phyloP scores from a whole-genome alignment of 2,888 invertebrate genomes.

The Smittia sp. region DNA sequence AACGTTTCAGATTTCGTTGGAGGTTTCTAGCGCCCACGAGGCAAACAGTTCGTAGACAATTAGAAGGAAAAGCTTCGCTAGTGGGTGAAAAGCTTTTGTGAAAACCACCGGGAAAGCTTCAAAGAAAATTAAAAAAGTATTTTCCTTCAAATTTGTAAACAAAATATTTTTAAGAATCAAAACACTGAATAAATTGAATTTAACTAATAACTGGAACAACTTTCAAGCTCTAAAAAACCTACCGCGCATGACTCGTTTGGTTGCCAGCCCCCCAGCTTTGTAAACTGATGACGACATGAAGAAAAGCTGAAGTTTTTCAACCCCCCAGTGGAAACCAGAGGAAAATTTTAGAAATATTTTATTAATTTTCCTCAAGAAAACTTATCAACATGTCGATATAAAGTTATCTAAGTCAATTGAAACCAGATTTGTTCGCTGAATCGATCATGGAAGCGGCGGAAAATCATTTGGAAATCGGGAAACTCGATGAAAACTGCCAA shows the following conservation, averaged over 20 bases:
- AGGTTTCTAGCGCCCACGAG: too few relatives aligned
- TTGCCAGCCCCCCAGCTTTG: neutral
- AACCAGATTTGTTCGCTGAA: neutral
- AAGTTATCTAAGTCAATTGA: constrained; percentile 1
- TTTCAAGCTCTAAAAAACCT: too few relatives aligned
- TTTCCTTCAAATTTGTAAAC: too few relatives aligned
- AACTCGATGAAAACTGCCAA: neutral
- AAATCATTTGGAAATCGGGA: constrained; percentile 9
- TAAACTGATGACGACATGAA: constrained; percentile 16
- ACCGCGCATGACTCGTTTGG: neutral
- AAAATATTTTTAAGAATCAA: too few relatives aligned
- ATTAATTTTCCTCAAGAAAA: neutral
- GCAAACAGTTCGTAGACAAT: too few relatives aligned
- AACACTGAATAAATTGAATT: too few relatives aligned
- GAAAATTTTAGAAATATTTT: neutral
- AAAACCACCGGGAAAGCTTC: too few relatives aligned
- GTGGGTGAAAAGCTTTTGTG: too few relatives aligned
- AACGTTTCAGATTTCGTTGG: too few relatives aligned
- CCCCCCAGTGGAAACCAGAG: neutral
- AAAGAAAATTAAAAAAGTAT: too few relatives aligned
- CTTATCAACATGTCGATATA: neutral
- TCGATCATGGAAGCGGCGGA: neutral
- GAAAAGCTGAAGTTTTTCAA: constrained; percentile 15
- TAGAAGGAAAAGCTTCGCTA: too few relatives aligned
- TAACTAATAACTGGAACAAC: too few relatives aligned